Evolutionary conservation across 2,888 invertebrate species (phyloP).

Genomic region (Trichopoda pennipes): DNA sequence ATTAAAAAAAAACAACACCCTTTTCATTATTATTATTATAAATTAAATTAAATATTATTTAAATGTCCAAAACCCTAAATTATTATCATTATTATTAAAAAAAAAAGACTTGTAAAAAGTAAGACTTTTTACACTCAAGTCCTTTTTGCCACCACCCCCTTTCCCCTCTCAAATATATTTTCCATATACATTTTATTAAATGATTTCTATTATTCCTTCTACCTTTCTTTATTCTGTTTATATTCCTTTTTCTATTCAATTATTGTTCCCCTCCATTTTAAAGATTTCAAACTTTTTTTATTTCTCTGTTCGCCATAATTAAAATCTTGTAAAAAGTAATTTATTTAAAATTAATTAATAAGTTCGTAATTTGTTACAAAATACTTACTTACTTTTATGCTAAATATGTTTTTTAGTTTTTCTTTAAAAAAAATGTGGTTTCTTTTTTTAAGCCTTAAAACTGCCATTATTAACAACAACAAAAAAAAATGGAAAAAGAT

Average conservation of each 20-base stretch:
- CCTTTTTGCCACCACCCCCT: not conserved
- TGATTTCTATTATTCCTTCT: not conserved
- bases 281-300: not conserved
- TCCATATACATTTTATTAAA: not conserved
- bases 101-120: slow-evolving; percentile 66
- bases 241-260: no score
- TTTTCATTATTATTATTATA: slow-evolving; percentile 44
- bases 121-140: slow-evolving; percentile 61
- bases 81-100: not conserved
- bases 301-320: slow-evolving; percentile 11
- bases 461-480: no score
- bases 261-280: no score
- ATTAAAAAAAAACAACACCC: slow-evolving; percentile 13
- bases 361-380: slow-evolving; percentile 35
- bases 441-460: not conserved
- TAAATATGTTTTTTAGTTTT: slow-evolving; percentile 25
- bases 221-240: no score
- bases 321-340: not conserved
- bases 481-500: no score
- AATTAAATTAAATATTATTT: slow-evolving; percentile 26
- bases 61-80: slow-evolving; percentile 31
- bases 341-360: not conserved
- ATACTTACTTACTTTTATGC: slow-evolving; percentile 1
- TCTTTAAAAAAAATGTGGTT: slow-evolving; percentile 29
- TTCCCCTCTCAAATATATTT: not conserved